phyloP scores from a whole-genome alignment of 2,113 vertebrate genomes.

The Circaetus gallicus region DNA sequence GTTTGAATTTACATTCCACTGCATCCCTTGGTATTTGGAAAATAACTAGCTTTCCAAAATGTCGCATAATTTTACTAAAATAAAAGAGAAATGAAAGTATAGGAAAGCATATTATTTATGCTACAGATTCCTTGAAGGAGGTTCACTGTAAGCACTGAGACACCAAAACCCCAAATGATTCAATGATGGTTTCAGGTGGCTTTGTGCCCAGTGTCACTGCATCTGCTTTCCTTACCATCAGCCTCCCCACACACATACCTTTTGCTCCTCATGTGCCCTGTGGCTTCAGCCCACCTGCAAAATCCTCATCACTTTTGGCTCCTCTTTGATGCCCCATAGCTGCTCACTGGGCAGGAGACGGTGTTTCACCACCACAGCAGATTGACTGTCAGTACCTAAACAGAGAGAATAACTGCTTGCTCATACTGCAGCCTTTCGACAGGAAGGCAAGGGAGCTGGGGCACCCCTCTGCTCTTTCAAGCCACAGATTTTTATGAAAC shows the following conservation, averaged over 20 bases:
- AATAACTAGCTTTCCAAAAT: neutral
- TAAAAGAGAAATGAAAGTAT: neutral
- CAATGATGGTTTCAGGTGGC: neutral
- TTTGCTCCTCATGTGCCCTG: neutral
- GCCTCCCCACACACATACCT: neutral
- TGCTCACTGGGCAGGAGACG: neutral
- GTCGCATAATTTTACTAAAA: neutral
- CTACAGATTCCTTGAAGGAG: neutral
- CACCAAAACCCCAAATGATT: neutral
- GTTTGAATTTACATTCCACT: neutral
- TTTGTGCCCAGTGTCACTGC: neutral
- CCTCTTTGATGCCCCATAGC: neutral
- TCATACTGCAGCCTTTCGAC: accelerated
- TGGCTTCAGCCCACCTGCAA: neutral
- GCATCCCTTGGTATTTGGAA: neutral
- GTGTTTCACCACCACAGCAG: neutral
- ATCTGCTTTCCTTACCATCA: neutral
- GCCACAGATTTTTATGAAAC: neutral
- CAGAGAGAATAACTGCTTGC: too few relatives aligned
- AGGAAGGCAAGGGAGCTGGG: neutral
- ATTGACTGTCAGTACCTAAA: neutral
- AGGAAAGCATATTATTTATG: neutral
- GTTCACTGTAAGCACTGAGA: neutral
- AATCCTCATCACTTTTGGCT: neutral
- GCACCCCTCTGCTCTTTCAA: neutral